These are phyloP conservation scores for Malurus elegans DNA, from an alignment of 2,113 vertebrate genomes.

Conservation along the genomic window DNA sequence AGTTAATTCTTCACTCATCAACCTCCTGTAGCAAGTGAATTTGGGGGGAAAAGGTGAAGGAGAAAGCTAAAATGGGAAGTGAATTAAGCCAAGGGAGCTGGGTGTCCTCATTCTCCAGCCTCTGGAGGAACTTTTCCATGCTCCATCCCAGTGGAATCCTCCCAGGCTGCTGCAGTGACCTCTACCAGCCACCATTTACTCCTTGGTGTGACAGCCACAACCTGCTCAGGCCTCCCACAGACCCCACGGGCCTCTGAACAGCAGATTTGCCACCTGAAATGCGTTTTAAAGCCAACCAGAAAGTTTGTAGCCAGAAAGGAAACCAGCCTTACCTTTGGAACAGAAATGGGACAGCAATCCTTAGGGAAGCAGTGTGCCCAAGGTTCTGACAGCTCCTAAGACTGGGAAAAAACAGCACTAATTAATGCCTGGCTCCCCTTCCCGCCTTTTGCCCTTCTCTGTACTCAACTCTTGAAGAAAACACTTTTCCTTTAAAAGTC, in stretches of 20 bases:
- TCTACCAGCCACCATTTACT: background rate
- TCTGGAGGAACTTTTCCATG: background rate
- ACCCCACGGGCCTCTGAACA: background rate
- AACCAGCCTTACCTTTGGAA: slow-evolving; percentile 57
- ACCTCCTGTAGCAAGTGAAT: background rate
- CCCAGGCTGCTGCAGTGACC: background rate
- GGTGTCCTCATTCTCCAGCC: slow-evolving; percentile 27
- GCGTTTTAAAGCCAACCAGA: background rate
- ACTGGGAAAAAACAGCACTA: background rate
- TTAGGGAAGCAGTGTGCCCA: background rate
- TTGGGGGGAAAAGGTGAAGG: slow-evolving; percentile 15
- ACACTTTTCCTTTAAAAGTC: background rate
- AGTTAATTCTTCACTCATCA: background rate
- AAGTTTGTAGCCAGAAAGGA: background rate
- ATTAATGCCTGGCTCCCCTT: background rate
- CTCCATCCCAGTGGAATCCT: background rate
- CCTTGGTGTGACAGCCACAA: background rate
- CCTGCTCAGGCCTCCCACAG: background rate
- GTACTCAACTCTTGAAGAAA: background rate
- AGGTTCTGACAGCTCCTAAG: background rate
- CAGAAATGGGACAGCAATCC: slow-evolving; percentile 48
- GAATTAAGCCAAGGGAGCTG: background rate
- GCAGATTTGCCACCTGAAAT: background rate
- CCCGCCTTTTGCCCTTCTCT: background rate
- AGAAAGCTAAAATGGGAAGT: slow-evolving; percentile 25